These are phyloP conservation scores for Campylomormyrus numenius DNA, from an alignment of 2,113 vertebrate species.

Conservation along the genomic window DNA sequence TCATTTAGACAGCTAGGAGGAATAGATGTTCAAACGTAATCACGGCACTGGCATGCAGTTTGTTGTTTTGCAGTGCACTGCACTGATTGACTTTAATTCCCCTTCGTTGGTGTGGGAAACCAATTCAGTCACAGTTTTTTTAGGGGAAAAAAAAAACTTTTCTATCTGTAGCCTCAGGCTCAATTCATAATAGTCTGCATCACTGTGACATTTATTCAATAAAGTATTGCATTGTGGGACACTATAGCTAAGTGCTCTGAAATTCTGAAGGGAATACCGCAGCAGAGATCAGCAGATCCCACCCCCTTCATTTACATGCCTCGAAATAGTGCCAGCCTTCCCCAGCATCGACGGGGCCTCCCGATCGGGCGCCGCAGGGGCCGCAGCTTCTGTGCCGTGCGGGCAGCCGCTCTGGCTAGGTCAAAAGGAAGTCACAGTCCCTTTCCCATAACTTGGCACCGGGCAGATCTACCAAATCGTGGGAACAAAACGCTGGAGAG, in stretches of 20 bases:
- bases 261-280: neutral
- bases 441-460: neutral
- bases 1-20: constrained; percentile 41
- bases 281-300: neutral
- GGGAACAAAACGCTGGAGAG: neutral
- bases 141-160: neutral
- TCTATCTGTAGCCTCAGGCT: neutral
- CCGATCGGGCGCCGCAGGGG: neutral
- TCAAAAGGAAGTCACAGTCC: neutral
- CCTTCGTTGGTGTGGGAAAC: neutral
- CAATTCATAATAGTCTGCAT: neutral
- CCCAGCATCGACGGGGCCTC: neutral
- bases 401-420: neutral
- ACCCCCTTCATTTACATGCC: constrained; percentile 3
- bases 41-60: neutral
- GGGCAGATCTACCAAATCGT: neutral
- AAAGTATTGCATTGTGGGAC: neutral
- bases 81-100: neutral
- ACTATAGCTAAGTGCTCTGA: neutral
- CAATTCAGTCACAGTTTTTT: neutral
- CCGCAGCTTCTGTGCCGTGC: neutral
- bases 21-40: constrained; percentile 26
- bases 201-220: neutral
- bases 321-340: neutral
- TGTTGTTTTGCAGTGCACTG: neutral